Conservation (phyloP, 2,113 vertebrate species). For the Microtus montanus region DNA sequence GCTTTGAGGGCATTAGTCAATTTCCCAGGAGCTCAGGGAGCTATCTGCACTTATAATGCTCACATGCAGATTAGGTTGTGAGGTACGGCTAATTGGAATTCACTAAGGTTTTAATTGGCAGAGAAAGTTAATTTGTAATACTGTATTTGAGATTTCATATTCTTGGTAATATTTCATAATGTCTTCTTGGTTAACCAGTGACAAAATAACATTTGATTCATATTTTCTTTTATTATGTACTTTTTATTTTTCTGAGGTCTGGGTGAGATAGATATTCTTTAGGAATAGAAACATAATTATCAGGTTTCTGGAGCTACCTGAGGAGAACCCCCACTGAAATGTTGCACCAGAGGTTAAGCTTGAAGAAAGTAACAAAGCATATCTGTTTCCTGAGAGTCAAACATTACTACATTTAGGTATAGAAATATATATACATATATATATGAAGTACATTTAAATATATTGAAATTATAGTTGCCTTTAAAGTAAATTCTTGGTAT, state of each 20-base stretch:
- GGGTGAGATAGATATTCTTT: background rate
- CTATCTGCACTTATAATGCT: too few relatives aligned
- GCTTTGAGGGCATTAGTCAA: background rate
- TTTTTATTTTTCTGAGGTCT: background rate
- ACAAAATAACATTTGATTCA: background rate
- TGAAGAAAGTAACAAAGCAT: too few relatives aligned
- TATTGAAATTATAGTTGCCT: background rate
- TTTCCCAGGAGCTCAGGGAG: background rate
- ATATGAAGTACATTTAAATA: background rate
- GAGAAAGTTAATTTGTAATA: background rate
- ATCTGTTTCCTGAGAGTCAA: background rate
- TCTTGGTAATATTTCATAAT: background rate
- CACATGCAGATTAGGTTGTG: background rate
- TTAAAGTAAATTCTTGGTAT: background rate
- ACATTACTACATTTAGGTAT: background rate
- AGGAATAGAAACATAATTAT: background rate
- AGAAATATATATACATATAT: background rate
- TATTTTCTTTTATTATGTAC: background rate
- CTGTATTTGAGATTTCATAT: background rate
- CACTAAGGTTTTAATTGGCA: background rate
- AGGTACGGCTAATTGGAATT: accelerated
- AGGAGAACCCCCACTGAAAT: background rate
- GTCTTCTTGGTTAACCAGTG: background rate
- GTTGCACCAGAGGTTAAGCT: background rate
- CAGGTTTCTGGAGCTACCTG: background rate